Conservation (phyloP, 2,888 invertebrate species). For the Brachypalpus laphriformis region DNA sequence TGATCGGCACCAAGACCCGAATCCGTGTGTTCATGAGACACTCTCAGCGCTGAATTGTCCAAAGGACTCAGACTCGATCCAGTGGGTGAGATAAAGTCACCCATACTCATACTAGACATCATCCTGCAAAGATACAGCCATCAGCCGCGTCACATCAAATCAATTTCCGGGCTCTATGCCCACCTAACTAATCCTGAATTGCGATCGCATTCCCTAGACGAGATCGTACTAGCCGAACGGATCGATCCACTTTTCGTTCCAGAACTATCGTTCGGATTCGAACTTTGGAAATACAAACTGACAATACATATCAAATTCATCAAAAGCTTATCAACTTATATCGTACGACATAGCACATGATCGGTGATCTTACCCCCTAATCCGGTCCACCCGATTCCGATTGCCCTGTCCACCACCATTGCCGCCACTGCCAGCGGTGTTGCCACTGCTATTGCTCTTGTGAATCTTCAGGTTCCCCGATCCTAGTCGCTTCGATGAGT, state of each 20-base stretch:
- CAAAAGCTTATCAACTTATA: constrained; percentile 66
- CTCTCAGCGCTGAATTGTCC: constrained; percentile 83
- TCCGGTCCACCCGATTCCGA: constrained; percentile 82
- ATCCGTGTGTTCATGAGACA: constrained; percentile 90
- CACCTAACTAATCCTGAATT: constrained; percentile 83
- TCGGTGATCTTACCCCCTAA: constrained; percentile 81
- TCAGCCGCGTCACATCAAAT: not conserved
- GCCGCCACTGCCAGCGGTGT: constrained; percentile 79
- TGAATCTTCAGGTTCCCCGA: constrained; percentile 82
- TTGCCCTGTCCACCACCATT: constrained; percentile 79
- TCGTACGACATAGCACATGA: constrained; percentile 47
- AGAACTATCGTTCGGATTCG: constrained; percentile 81
- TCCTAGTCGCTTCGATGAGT: constrained; percentile 80
- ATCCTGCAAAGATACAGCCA: constrained; percentile 77
- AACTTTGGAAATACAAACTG: constrained; percentile 83
- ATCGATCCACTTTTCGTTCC: constrained; percentile 84
- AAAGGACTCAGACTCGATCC: constrained; percentile 82
- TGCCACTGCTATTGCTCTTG: constrained; percentile 82
- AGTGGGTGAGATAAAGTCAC: constrained; percentile 82
- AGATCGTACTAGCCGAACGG: constrained; percentile 85
- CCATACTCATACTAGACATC: constrained; percentile 84
- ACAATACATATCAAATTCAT: constrained; percentile 71
- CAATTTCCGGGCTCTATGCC: constrained; percentile 61
- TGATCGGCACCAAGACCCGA: constrained; percentile 90
- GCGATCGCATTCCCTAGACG: constrained; percentile 84